phyloP scores from a whole-genome alignment of 2,113 vertebrate genomes.

The Micronycteris hirsuta region DNA sequence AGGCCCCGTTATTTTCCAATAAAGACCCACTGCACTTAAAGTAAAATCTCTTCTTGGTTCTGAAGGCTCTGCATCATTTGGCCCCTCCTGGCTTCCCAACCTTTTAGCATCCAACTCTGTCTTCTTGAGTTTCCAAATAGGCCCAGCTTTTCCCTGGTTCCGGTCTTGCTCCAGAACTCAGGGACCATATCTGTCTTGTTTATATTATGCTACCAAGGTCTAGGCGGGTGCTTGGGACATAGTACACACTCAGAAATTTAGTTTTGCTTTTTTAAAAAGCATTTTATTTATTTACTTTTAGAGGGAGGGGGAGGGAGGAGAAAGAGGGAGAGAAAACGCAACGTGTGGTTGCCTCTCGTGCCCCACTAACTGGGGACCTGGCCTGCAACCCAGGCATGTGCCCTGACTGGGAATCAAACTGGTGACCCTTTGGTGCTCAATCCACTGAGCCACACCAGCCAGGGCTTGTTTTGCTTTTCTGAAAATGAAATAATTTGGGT shows the following conservation, averaged over 20 bases:
- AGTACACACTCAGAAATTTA: neutral
- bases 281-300: too few relatives aligned
- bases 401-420: too few relatives aligned
- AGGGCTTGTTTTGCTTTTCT: neutral
- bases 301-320: too few relatives aligned
- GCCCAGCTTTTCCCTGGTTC: neutral
- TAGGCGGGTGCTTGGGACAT: neutral
- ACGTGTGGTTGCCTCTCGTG: too few relatives aligned
- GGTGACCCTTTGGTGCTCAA: too few relatives aligned
- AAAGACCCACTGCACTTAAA: neutral
- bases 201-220: neutral
- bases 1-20: neutral
- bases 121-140: neutral
- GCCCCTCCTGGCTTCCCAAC: neutral
- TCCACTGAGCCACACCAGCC: too few relatives aligned
- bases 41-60: neutral
- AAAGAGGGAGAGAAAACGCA: too few relatives aligned
- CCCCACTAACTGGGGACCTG: too few relatives aligned
- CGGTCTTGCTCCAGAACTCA: neutral
- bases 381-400: too few relatives aligned
- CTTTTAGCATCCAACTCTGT: neutral
- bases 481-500: neutral
- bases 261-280: neutral
- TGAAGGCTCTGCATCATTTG: neutral
- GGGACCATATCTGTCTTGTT: neutral